Conservation (phyloP, 2,113 vertebrate genomes). For the Charadrius vociferus region DNA sequence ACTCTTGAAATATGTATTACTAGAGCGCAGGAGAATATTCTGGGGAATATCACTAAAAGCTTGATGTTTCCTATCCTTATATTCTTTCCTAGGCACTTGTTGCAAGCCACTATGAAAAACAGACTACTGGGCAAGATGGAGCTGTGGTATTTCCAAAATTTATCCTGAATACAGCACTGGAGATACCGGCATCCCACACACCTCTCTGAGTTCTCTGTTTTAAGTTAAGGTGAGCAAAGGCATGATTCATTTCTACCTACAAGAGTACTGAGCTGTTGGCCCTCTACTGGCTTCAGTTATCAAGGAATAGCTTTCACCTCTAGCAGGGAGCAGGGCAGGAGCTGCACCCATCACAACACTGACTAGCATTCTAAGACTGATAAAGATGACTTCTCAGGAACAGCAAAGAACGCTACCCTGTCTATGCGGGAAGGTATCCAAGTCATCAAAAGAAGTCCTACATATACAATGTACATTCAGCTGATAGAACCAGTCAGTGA, state of each 20-base stretch:
- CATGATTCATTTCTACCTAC: neutral
- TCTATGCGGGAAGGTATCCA: neutral
- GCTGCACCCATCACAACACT: neutral
- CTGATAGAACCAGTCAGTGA: neutral
- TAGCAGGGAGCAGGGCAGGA: neutral
- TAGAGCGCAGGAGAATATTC: neutral
- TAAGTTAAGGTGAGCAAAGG: neutral
- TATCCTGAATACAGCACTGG: neutral
- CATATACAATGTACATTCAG: neutral
- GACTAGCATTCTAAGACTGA: neutral
- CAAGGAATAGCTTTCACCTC: neutral
- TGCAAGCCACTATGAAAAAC: neutral
- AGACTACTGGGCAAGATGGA: neutral
- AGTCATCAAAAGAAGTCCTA: neutral
- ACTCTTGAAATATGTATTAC: neutral
- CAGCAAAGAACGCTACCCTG: neutral
- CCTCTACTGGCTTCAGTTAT: neutral
- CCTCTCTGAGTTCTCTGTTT: neutral
- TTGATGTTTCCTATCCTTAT: neutral
- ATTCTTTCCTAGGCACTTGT: neutral
- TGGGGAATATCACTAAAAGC: neutral
- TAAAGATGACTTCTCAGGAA: neutral
- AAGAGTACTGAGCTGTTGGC: neutral
- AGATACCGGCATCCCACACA: neutral
- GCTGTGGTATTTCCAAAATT: neutral